A percentile compares a stretch with the other conserved stretches of the same genome.
Conservation (phyloP, 1,140 invertebrate genomes). For the Gonatopus flavifemur region DNA sequence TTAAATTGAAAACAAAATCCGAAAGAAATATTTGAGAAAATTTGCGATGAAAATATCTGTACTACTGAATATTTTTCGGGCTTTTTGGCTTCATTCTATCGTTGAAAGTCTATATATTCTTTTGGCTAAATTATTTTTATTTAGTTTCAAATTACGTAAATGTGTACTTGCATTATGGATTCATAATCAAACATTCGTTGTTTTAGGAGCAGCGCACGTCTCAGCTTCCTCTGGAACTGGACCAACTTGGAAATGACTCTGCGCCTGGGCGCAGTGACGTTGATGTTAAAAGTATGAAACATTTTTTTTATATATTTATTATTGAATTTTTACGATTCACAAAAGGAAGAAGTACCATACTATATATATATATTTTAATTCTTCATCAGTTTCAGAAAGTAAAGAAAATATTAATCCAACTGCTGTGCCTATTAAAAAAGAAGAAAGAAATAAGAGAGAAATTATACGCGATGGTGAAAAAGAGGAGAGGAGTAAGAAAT, state of each 20-base stretch:
- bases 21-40: too few species aligned
- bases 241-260: slow-evolving; percentile 78
- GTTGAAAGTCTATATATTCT: neutral
- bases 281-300: slow-evolving; percentile 70
- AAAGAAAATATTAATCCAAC: slow-evolving; percentile 45
- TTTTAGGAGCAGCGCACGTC: slow-evolving; percentile 82
- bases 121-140: slow-evolving; percentile 16
- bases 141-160: slow-evolving; percentile 4
- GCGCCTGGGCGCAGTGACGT: slow-evolving; percentile 77
- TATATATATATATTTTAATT: slow-evolving; percentile 1
- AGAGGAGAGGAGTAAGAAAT: slow-evolving; percentile 56
- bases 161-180: neutral
- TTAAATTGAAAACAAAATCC: too few species aligned
- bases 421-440: slow-evolving; percentile 44
- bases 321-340: too few species aligned
- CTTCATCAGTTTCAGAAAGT: slow-evolving; percentile 45
- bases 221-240: slow-evolving; percentile 82
- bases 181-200: neutral
- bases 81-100: neutral
- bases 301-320: slow-evolving; percentile 1
- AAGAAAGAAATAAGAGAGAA: slow-evolving; percentile 56
- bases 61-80: slow-evolving; percentile 3
- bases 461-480: slow-evolving; percentile 57
- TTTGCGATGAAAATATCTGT: too few species aligned
- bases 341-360: slow-evolving; percentile 69